Evolutionary conservation across 2,888 invertebrate species (phyloP), one percentile per base, ranked within the genome.

Genomic region (Drosophila mulleri): DNA sequence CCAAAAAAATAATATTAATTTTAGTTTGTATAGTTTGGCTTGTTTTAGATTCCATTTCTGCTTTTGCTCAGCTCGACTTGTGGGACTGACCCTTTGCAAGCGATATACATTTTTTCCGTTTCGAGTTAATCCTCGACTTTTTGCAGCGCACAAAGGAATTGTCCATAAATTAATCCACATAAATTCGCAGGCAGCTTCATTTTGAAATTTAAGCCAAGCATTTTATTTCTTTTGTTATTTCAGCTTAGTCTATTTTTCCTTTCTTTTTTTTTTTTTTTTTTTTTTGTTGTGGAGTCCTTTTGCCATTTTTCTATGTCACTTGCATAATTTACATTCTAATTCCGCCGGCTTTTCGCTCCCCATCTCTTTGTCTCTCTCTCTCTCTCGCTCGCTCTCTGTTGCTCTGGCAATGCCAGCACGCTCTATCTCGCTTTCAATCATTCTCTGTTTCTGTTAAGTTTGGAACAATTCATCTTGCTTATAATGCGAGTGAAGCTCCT

Each of bases 251-350:
- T 3, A 41, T 39, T 29, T 53, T 16, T 8, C 8, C 26, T 26
- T 26, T 3, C 26, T 3, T 26, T 3, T 26, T 48, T 44, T 26
- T 47, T 50, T 26, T 26, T 7, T 26, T 26, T 26, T 16, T 18
- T 14, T 58, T 41, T 41, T 53, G 48, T 45, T n/a, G n/a, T n/a
- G 18, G 29, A 54, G 48, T 62, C 66, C 56, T 58, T 37, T 50
- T 48, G 57, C 75, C 66, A 75, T 79, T 78, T 79, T 79, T 78
- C 78, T 79, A 75, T 79, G 80, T 80, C 80, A 70, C 73, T 80
- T 80, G 76, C 88, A 84, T 88, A 84, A 84, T 88, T 84, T 84
- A 82, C 78, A 82, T 85, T 84, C 86, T 88, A 84, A 88, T 84
- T 81, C 78, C 76, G 70, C 37, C 76, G 70, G 83, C 76, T 72